Base-by-base conservation (phyloP, 2,888 invertebrate genomes). In the Latrodectus hesperus region DNA sequence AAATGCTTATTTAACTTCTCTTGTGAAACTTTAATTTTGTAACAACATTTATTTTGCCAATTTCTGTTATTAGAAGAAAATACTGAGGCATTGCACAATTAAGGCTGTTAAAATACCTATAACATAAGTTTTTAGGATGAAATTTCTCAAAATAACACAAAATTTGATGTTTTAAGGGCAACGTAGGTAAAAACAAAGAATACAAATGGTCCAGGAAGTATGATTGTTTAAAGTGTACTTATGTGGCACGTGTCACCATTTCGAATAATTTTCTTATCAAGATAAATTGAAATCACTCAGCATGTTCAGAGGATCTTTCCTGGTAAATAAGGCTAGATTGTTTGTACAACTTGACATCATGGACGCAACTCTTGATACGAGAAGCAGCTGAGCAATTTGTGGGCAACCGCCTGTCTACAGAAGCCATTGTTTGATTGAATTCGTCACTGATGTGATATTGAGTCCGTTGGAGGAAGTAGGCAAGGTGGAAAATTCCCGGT, bases 191-290 rank as follows among this genome's bases (percentile, higher is more conserved):
- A n/a, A 64, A 65, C 9, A 65, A 75, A 49, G 22, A 52, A n/a
- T 52, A 9, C 17, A n/a, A 51, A 10, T 77, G 26, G 22, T 68
- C 51, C 77, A 68, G 53, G 67, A 77, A 77, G 26, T 52, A n/a
- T 22, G 52, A 52, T 77, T 77, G 77, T 67, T 52, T 51, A 53
- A 70, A 70, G 9, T 38, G 55, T 64, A 11, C 60, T 60, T 71
- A 17, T 60, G 17, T 55, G 64, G 49, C 71, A 70, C 72, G 51
- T 55, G 51, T 10, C 51, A 38, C 60, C 71, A n/a, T 64, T 72
- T 80, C 51, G 55, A 64, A 64, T 72, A 80, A 80, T 80, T 80
- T 80, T 71, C 78, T 70, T 49, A 49, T 22, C 38, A 22, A 12
- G 60, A 22, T 64, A 72, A 38, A 51, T 11, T 51, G 22, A 80